phyloP scores from a whole-genome alignment of 1,140 invertebrate genomes.

The Brachionus rotundiformis region DNA sequence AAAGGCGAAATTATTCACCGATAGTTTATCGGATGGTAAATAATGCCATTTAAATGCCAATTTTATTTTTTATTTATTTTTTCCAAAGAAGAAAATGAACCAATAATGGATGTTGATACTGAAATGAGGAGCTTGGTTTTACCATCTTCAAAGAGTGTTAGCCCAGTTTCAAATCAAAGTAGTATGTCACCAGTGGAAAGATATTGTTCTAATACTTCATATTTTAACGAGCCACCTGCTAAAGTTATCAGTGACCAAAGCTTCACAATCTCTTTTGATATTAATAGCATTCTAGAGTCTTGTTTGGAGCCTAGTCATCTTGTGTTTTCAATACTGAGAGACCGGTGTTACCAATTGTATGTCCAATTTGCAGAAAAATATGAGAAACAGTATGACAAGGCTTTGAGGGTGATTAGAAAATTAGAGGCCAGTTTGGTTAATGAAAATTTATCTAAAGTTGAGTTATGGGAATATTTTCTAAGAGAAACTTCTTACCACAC shows the following conservation, averaged over 20 bases:
- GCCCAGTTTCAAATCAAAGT: background rate
- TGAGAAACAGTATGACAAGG: constrained; percentile 11
- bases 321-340: background rate
- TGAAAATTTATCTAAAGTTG: background rate
- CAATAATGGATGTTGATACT: background rate
- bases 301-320: background rate
- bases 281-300: background rate
- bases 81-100: background rate
- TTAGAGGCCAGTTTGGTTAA: background rate
- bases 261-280: background rate
- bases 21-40: background rate
- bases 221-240: background rate
- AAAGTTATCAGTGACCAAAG: background rate
- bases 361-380: background rate
- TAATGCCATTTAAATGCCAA: background rate
- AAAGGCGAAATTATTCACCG: constrained; percentile 53
- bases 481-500: constrained; percentile 7
- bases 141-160: background rate
- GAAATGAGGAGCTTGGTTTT: background rate
- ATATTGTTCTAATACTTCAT: background rate
- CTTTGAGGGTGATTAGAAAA: background rate
- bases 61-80: background rate
- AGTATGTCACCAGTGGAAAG: background rate
- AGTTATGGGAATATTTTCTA: background rate
- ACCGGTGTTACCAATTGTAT: constrained; percentile 8